Percentiles rank a stretch among this genome's conserved stretches.
Conservation (phyloP, 2,113 vertebrate species). For the Caracal caracal region DNA sequence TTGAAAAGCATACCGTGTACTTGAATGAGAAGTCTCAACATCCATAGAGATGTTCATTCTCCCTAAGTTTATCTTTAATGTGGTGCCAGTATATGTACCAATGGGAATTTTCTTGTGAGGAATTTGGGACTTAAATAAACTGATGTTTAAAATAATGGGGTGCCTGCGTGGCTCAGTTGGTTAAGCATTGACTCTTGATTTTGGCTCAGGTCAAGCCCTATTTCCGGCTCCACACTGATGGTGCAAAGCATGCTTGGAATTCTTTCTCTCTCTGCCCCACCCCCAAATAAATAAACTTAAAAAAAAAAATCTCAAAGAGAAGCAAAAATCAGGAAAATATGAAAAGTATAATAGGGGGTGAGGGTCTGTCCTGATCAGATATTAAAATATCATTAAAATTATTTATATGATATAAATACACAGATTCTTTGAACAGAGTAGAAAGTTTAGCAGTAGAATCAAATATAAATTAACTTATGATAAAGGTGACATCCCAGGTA, state of each 20-base stretch:
- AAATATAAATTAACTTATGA: background rate
- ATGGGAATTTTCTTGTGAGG: background rate
- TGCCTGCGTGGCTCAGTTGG: too few species aligned
- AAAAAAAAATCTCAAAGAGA: background rate
- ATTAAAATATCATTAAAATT: background rate
- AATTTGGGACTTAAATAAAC: background rate
- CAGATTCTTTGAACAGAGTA: background rate
- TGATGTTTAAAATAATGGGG: background rate
- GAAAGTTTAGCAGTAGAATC: background rate
- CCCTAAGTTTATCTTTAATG: background rate
- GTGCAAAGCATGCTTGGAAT: too few species aligned
- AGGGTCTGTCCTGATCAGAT: background rate
- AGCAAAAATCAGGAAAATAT: slow-evolving; percentile 10
- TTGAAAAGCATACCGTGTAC: background rate
- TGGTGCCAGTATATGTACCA: background rate
- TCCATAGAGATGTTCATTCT: background rate
- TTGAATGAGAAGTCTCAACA: background rate
- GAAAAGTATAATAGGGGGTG: background rate
- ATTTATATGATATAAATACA: background rate
- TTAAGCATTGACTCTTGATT: too few species aligned
- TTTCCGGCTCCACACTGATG: too few species aligned
- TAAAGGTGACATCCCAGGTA: background rate
- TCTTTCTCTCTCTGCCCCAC: too few species aligned
- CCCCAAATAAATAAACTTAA: too few species aligned
- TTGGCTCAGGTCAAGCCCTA: too few species aligned